Percentiles rank a stretch among this genome's conserved stretches.
Conservation (phyloP, 2,888 invertebrate species). For the Clepsis dumicolana region DNA sequence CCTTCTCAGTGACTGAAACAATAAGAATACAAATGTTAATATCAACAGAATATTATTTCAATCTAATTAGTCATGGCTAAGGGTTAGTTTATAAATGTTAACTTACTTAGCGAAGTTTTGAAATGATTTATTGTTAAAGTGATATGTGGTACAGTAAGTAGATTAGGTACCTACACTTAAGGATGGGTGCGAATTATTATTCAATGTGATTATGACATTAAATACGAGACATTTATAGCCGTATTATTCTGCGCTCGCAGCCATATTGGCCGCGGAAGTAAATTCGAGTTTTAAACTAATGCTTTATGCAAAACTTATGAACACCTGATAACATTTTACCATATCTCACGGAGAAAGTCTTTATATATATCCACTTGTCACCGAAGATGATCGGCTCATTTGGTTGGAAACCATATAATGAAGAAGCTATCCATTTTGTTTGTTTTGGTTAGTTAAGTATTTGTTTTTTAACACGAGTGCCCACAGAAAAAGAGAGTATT, state of each 20-base stretch:
- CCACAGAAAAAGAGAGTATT: no score
- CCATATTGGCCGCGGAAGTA: constrained; percentile 54
- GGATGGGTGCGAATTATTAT: background rate
- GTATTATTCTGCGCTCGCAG: constrained; percentile 14
- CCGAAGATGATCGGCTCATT: constrained; percentile 54
- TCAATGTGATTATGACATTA: constrained; percentile 12
- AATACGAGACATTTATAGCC: constrained; percentile 21
- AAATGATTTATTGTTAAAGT: background rate
- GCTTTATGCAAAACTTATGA: constrained; percentile 66
- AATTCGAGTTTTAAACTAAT: constrained; percentile 54
- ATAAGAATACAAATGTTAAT: constrained; percentile 51
- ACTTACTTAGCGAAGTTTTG: background rate
- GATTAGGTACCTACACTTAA: background rate
- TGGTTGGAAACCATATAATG: constrained; percentile 49
- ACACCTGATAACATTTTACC: constrained; percentile 51
- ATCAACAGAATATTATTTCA: background rate
- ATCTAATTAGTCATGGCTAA: background rate
- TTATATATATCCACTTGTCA: constrained; percentile 65
- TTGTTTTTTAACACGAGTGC: no score
- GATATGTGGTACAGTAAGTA: background rate
- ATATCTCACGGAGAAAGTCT: constrained; percentile 65
- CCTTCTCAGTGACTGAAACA: constrained; percentile 95
- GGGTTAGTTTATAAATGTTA: background rate
- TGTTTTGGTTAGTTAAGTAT: constrained; percentile 60
- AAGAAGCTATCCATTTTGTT: constrained; percentile 55